Evolutionary conservation across 2,797 vertebrate species (phyloP).

Genomic region (Anguilla obscura): DNA sequence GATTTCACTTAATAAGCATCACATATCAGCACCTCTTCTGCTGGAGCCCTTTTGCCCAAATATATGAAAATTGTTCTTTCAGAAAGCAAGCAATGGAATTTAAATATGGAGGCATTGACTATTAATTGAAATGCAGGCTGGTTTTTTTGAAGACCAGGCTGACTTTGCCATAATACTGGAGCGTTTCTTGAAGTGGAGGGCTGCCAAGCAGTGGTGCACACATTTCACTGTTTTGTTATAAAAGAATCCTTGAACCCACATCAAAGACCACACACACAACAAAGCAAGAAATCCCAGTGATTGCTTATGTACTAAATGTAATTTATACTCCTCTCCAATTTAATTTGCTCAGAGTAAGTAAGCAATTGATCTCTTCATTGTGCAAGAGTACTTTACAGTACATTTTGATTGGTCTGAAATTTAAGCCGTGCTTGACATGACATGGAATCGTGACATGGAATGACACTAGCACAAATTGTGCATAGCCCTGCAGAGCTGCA

Average conservation of each 20-base stretch:
- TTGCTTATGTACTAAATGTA: background rate
- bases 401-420: background rate
- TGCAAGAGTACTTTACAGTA: background rate
- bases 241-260: background rate
- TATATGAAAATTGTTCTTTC: background rate
- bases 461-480: no score
- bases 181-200: background rate
- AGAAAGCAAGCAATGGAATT: background rate
- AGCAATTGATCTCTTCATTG: slow-evolving; percentile 3
- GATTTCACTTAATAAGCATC: slow-evolving; percentile 45
- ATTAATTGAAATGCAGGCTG: slow-evolving; percentile 10
- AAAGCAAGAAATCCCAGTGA: background rate
- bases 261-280: background rate
- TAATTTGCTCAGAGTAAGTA: background rate
- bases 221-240: background rate
- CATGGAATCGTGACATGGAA: no score
- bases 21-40: background rate
- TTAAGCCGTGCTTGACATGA: background rate
- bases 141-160: background rate
- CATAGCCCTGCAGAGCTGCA: no score
- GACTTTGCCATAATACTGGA: background rate
- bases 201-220: background rate
- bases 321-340: background rate
- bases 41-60: background rate
- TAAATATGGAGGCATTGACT: background rate